Evolutionary conservation across 1,140 invertebrate genomes (phyloP).

Genomic region (Lanistes nyassanus): DNA sequence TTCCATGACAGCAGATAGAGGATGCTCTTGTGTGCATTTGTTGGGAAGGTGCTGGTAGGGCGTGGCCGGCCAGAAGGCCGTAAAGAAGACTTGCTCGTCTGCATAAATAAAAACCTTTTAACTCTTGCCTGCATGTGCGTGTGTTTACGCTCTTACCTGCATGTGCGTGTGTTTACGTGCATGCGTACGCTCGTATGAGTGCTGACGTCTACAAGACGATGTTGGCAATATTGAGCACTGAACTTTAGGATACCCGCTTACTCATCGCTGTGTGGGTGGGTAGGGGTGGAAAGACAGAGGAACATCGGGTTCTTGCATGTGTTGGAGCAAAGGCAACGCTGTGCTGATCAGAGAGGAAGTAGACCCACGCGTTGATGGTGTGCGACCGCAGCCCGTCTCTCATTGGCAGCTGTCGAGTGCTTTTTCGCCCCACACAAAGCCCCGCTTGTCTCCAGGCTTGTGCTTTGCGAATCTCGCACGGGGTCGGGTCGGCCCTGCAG

Average conservation of each 20-base stretch:
- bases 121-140: not conserved
- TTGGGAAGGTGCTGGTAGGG: not conserved
- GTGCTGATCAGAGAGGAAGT: too few relatives aligned
- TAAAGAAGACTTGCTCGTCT: not conserved
- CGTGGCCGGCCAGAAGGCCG: not conserved
- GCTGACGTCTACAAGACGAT: not conserved
- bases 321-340: too few relatives aligned
- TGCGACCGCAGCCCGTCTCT: too few relatives aligned
- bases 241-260: not conserved
- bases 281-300: not conserved
- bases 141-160: not conserved
- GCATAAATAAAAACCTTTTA: not conserved
- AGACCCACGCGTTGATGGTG: too few relatives aligned
- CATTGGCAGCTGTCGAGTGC: too few relatives aligned
- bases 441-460: too few relatives aligned
- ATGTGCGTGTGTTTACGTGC: conserved; percentile 1
- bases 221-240: not conserved
- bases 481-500: too few relatives aligned
- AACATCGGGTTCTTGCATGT: too few relatives aligned
- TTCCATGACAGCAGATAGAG: not conserved
- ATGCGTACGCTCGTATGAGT: not conserved
- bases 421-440: too few relatives aligned
- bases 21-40: not conserved
- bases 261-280: not conserved
- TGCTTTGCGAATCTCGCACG: too few relatives aligned